These are phyloP conservation scores for Tridacna crocea DNA, from an alignment of 2,888 invertebrate genomes.

Conservation along the genomic window DNA sequence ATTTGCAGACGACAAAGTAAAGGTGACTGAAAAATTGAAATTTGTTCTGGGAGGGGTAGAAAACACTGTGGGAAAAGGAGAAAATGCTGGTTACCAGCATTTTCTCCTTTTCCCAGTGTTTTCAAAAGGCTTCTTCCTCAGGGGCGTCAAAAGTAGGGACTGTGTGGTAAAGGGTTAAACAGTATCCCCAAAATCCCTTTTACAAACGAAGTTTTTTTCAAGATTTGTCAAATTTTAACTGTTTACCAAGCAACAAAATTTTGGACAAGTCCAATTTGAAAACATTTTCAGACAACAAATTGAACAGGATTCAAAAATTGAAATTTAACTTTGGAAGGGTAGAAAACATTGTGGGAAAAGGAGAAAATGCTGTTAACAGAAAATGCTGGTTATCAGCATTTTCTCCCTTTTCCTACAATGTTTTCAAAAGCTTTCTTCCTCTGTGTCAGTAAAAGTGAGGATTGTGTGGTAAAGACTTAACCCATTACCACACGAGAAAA, in stretches of 20 bases:
- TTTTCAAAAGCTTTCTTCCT: too few relatives aligned
- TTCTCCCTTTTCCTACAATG: background rate
- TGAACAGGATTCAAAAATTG: too few relatives aligned
- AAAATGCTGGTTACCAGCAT: background rate
- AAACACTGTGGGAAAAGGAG: background rate
- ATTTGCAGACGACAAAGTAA: too few relatives aligned
- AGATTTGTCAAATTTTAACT: too few relatives aligned
- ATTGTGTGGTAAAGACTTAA: too few relatives aligned
- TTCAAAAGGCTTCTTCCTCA: background rate
- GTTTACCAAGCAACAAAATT: background rate
- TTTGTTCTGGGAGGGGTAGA: too few relatives aligned
- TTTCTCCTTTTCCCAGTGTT: background rate
- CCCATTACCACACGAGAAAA: too few relatives aligned
- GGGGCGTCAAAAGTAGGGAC: background rate
- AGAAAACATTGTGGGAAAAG: conserved; percentile 5
- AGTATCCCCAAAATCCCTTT: too few relatives aligned
- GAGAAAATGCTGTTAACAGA: conserved; percentile 11
- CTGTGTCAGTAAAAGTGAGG: too few relatives aligned
- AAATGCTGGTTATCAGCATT: background rate
- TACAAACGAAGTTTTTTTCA: too few relatives aligned
- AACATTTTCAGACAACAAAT: too few relatives aligned
- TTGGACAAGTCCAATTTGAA: background rate
- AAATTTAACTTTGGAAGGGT: background rate
- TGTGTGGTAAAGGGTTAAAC: background rate
- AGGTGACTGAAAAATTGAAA: too few relatives aligned